Evolutionary conservation across 2,797 vertebrate species (phyloP).

Genomic region (Sebastes taczanowskii): DNA sequence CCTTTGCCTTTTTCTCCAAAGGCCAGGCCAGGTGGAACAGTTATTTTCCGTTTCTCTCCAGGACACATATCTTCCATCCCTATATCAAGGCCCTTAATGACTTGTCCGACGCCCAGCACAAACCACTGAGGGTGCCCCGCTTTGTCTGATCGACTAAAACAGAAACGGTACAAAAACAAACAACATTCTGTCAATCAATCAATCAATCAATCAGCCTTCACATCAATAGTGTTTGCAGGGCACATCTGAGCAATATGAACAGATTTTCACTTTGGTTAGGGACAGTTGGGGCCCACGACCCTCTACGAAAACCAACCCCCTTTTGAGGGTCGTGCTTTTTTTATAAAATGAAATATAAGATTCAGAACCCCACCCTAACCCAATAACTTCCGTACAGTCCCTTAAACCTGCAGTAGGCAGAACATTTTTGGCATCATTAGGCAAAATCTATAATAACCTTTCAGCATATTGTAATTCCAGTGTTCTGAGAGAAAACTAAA

Average conservation of each 20-base stretch:
- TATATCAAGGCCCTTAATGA: conserved; percentile 94
- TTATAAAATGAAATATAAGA: neutral
- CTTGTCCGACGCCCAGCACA: conserved; percentile 93
- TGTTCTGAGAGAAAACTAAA: too few species aligned
- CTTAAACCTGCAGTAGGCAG: neutral
- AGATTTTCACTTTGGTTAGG: neutral
- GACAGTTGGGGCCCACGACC: neutral
- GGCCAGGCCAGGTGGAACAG: conserved; percentile 88
- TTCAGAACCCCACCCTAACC: neutral
- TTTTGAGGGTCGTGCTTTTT: too few species aligned
- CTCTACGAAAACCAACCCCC: too few species aligned
- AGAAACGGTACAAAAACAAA: neutral
- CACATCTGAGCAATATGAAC: neutral
- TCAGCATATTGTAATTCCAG: too few species aligned
- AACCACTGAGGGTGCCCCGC: conserved; percentile 96
- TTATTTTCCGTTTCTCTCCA: conserved; percentile 93
- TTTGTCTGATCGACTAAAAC: conserved; percentile 88
- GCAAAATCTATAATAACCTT: too few species aligned
- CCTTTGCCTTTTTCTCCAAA: conserved; percentile 92
- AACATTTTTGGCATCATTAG: too few species aligned
- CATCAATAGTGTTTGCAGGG: neutral
- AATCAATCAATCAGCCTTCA: neutral
- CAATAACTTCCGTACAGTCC: neutral
- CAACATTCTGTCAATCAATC: neutral
- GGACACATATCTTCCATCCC: conserved; percentile 94